Percentiles rank a stretch among this genome's conserved stretches.
phyloP scores from a whole-genome alignment of 92 coral and sea anemone genomes.

The Palythoa heliodiscus region DNA sequence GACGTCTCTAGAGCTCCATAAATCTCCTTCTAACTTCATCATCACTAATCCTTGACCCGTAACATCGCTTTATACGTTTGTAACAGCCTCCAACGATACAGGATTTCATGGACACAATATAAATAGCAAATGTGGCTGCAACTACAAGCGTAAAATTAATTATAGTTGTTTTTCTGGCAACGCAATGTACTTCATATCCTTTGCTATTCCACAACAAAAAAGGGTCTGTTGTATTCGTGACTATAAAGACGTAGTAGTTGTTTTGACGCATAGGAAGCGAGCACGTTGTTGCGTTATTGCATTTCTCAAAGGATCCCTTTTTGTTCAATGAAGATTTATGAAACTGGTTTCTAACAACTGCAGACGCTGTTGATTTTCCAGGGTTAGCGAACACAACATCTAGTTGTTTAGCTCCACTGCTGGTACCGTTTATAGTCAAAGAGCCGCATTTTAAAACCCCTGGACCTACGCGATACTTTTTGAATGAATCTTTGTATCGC shows the following conservation, averaged over 20 bases:
- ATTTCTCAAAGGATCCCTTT: not conserved
- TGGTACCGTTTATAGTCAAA: not conserved
- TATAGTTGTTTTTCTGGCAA: not conserved
- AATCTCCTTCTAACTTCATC: not conserved
- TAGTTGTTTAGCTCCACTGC: not conserved
- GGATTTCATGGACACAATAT: not conserved
- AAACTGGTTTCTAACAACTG: conserved; percentile 1
- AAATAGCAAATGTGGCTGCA: not conserved
- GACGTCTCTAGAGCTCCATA: not conserved
- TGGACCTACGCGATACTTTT: not conserved
- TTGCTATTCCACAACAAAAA: not conserved
- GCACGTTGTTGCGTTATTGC: not conserved
- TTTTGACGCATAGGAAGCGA: not conserved
- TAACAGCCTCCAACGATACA: not conserved
- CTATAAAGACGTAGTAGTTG: not conserved
- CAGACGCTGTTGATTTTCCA: not conserved
- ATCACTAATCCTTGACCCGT: not conserved
- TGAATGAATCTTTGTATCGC: not conserved
- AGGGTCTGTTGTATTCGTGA: not conserved
- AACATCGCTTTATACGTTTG: not conserved
- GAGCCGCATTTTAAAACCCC: not conserved
- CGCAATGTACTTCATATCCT: not conserved
- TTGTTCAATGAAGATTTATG: not conserved
- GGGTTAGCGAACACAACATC: conserved; percentile 11
- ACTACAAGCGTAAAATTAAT: not conserved